Evolutionary conservation across 2,888 invertebrate genomes (phyloP), one percentile per base, ranked within the genome.

Genomic region (Drosophila ezoana): DNA sequence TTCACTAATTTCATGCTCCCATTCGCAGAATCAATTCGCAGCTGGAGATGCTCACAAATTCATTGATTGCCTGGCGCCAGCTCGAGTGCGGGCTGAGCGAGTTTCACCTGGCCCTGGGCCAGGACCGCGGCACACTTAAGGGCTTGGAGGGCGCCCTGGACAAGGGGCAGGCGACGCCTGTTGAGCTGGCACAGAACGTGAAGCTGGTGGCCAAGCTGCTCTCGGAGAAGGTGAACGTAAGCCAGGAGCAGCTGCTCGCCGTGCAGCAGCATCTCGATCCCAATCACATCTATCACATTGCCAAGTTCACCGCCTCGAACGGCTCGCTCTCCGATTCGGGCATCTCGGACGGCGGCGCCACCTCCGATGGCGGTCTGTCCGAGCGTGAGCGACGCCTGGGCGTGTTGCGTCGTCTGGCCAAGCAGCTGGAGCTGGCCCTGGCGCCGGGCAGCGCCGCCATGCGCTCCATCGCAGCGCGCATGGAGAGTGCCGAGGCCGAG

Each of bases 51-150:
- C 93, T 97, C 63, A 96, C 95, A 89, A 95, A 95, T 79, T 95
- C 96, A 11, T 93, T 96, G 49, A 93, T 94, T 77, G 95, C 95
- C 33, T 96, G 96, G 96, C 94, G 95, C 59, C 95, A 96, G 90
- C 95, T 97, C 92, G 96, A 96, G 90, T 93, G 94, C 65, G 95
- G 96, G 10, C 93, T 97, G 59, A 94, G 95, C 14, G 96, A 96
- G 90, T 94, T 97, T 70, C 95, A 96, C 87, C 94, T 95, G 53
- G 96, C 96, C 32, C 92, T 97, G 53, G 94, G 95, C 33, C 95
- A 96, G 75, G 97, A 97, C 91, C 90, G 92, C 47, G 92, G 92
- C 66, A 92, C 92, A 9, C 73, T 92, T 0, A 90, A 91, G 62
- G 92, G 92, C 2, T 70, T 92, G 8, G 92, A 92, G 63, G 92